phyloP scores from a whole-genome alignment of 64 coral and sea anemone species.

The Orbicella faveolata region DNA sequence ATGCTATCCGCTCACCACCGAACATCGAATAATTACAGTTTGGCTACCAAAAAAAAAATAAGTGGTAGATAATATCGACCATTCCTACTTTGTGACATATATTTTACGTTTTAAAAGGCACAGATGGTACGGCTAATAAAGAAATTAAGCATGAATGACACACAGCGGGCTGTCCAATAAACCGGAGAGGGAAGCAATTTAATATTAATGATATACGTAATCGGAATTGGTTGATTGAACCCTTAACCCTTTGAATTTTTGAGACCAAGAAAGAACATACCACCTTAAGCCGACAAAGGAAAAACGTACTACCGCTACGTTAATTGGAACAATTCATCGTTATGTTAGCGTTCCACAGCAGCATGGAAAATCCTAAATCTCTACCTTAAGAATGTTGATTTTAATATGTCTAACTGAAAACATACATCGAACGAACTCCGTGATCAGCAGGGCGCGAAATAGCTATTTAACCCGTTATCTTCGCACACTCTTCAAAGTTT shows the following conservation, averaged over 20 bases:
- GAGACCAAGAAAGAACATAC: not conserved
- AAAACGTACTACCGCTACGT: not conserved
- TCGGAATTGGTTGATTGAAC: not conserved
- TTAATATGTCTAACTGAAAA: not conserved
- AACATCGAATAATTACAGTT: too few species aligned
- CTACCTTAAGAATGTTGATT: not conserved
- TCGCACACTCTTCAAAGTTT: not conserved
- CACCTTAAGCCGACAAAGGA: not conserved
- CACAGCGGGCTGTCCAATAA: not conserved
- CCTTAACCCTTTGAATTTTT: not conserved
- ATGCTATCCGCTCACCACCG: too few species aligned
- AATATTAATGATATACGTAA: not conserved
- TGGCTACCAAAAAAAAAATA: not conserved
- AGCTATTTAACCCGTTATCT: not conserved
- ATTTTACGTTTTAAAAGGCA: not conserved
- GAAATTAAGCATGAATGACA: not conserved
- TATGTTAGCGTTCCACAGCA: not conserved
- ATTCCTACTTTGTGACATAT: not conserved
- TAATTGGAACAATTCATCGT: too few species aligned
- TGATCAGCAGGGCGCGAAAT: not conserved
- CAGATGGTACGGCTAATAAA: not conserved
- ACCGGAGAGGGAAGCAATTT: not conserved
- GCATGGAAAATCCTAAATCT: not conserved
- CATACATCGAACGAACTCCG: not conserved
- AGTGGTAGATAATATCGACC: not conserved